A percentile compares a stretch with the other conserved stretches of the same genome.
Conservation (phyloP, 2,797 vertebrate species). For the Phataginus tetradactyla region DNA sequence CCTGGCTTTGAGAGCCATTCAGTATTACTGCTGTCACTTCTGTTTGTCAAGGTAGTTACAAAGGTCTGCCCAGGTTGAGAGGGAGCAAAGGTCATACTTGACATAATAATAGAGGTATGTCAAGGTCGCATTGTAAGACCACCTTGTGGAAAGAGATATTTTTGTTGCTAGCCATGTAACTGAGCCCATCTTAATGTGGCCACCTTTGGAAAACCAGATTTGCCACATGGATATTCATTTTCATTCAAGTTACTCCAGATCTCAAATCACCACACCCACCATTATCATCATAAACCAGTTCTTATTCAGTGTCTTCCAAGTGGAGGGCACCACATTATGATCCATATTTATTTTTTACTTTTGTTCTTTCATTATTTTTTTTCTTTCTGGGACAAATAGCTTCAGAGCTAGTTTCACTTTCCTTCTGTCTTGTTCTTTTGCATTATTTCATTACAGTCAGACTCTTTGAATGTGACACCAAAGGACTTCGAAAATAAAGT, state of each 20-base stretch:
- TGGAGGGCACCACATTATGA: background rate
- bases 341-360: conserved; percentile 57
- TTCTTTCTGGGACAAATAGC: conserved; percentile 31
- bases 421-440: background rate
- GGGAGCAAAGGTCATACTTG: background rate
- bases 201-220: conserved; percentile 2
- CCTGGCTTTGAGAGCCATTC: background rate
- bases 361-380: background rate
- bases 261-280: background rate
- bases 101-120: background rate
- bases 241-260: background rate
- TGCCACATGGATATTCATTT: background rate
- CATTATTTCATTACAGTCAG: conserved; percentile 46
- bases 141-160: background rate
- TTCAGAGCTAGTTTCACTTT: conserved; percentile 64
- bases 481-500: conserved; percentile 35
- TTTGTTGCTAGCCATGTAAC: background rate
- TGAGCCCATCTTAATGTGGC: background rate
- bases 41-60: background rate
- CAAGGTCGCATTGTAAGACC: background rate
- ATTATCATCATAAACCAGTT: background rate
- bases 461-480: conserved; percentile 8
- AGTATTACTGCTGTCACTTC: background rate
- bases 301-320: background rate
- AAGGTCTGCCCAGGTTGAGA: background rate